A percentile compares a stretch with the other conserved stretches of the same genome.
Conservation (phyloP, 1,140 invertebrate species). For the Cepaea nemoralis region DNA sequence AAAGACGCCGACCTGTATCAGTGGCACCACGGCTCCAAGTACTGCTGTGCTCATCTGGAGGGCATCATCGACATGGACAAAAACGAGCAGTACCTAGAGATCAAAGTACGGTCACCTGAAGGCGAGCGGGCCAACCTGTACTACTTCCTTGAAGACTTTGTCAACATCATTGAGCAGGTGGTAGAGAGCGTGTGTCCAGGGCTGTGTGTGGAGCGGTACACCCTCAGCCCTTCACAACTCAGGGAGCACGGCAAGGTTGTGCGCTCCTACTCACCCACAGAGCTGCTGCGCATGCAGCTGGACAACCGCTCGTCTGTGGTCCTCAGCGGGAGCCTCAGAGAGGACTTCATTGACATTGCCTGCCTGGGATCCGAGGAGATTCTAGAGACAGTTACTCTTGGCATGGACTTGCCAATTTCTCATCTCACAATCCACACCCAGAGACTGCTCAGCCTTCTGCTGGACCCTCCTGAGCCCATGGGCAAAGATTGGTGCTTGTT, state of each 20-base stretch:
- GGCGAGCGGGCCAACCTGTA: conserved; percentile 72
- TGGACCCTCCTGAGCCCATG: conserved; percentile 84
- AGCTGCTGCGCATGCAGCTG: conserved; percentile 74
- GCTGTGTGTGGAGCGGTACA: conserved; percentile 78
- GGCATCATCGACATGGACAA: conserved; percentile 80
- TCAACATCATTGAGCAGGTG: conserved; percentile 80
- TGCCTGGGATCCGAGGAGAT: conserved; percentile 77
- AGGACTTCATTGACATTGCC: conserved; percentile 80
- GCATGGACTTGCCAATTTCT: conserved; percentile 74
- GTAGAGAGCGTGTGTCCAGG: conserved; percentile 79
- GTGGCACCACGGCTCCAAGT: conserved; percentile 85
- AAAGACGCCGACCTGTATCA: conserved; percentile 80
- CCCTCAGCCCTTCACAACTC: conserved; percentile 76
- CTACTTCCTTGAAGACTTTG: conserved; percentile 83
- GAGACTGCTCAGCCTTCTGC: conserved; percentile 74
- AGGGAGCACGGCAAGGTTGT: conserved; percentile 76
- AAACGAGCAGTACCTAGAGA: conserved; percentile 73
- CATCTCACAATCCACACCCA: conserved; percentile 74
- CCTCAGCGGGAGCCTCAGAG: conserved; percentile 76
- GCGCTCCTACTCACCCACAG: conserved; percentile 77
- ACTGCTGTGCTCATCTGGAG: conserved; percentile 81
- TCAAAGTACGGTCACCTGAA: conserved; percentile 81
- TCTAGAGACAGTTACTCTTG: conserved; percentile 58
- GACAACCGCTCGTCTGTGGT: conserved; percentile 55
- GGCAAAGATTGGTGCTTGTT: conserved; percentile 88